Conservation (phyloP, 2,888 invertebrate species). For the Hypselothyrea guttata region DNA sequence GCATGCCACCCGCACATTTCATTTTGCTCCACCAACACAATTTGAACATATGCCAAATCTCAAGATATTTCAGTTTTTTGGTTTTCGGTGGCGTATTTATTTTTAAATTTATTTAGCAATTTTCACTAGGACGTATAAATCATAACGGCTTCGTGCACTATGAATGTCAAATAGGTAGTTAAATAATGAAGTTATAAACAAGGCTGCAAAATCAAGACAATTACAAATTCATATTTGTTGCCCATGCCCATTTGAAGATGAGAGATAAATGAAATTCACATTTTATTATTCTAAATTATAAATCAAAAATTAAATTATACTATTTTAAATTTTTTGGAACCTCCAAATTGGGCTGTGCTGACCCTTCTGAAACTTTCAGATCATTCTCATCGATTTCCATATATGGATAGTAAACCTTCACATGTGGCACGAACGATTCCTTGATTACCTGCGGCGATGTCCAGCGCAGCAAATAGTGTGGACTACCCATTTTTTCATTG, state of each 20-base stretch:
- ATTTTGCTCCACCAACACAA: constrained; percentile 48
- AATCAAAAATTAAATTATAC: no score
- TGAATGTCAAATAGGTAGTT: no score
- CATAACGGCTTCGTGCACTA: no score
- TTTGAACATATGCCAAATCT: constrained; percentile 21
- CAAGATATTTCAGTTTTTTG: background rate
- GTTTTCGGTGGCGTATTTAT: background rate
- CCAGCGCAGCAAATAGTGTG: constrained; percentile 95
- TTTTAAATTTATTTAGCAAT: background rate
- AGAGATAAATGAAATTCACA: no score
- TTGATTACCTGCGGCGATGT: constrained; percentile 96
- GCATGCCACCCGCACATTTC: constrained; percentile 59
- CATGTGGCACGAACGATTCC: constrained; percentile 92
- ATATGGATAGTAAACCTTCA: constrained; percentile 86
- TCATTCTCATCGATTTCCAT: constrained; percentile 45
- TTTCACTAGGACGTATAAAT: constrained; percentile 14
- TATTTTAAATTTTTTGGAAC: no score
- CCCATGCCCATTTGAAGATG: no score
- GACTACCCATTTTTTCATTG: constrained; percentile 99
- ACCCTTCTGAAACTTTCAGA: no score
- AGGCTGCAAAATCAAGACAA: no score
- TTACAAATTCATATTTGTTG: no score
- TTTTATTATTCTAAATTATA: no score
- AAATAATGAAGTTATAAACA: no score
- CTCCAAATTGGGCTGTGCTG: no score